Base-by-base conservation (phyloP, 2,113 vertebrate species). In the Tyrannus savana region DNA sequence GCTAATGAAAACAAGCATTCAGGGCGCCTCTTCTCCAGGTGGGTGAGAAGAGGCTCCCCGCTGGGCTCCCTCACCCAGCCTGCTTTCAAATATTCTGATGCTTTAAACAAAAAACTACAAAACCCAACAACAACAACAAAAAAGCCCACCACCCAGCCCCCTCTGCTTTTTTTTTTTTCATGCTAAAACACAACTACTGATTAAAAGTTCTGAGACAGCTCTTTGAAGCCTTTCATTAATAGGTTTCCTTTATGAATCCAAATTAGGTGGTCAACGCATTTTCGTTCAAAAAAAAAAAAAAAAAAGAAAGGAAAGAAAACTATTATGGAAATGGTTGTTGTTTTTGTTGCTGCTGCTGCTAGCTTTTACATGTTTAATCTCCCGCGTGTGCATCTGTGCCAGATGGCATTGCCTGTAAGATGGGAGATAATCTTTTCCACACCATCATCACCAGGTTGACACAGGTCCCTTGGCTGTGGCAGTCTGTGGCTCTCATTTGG, bases 241-340 rank as follows among this genome's bases (percentile, higher is more conserved):
- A 95, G 87, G 93, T 97, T 97, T 91, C 77, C 93, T 97, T 97
- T 95, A 97, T 95, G 93, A 98, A 97, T 97, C 91, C 91, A 96
- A 96, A 97, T 96, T 87, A 97, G 96, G 95, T 9, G 71, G 82
- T 60, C 81, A 79, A 79, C 6, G 11, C 49, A 49, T 94, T 87
- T 87, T 91, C 69, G 62, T 89, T 90, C 12, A 28, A 72, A 91
- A 84, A 93, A 82, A 87, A 80, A 33, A 27, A 49, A 49, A 66
- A 50, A 47, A 33, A 58, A 64, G 23, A 46, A 72, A 73, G 55
- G 33, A 74, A 30, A 89, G 33, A 75, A 22, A 78, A 93, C 73
- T 93, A 80, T 90, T 94, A 96, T 88, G 91, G 87, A 96, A 96
- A 95, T 89, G 59, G 49, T 76, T 15, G 63, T 84, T 93, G 90